Evolutionary conservation across 2,888 invertebrate genomes (phyloP).

Genomic region (Perizoma flavofasciatum): DNA sequence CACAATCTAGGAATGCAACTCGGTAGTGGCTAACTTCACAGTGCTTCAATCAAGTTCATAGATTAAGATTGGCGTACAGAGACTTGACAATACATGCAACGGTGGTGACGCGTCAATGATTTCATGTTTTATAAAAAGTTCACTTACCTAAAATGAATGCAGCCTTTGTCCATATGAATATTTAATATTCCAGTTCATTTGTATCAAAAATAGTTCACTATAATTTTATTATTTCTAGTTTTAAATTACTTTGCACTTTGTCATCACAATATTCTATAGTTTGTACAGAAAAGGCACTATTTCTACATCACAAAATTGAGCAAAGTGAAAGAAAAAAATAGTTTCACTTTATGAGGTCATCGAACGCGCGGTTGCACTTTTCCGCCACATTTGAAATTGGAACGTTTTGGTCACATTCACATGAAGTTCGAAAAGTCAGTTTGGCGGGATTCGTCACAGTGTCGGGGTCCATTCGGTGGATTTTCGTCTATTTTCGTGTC

Average conservation of each 20-base stretch:
- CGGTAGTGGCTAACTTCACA: constrained; percentile 63
- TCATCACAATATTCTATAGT: constrained; percentile 72
- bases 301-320: constrained; percentile 80
- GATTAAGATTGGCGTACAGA: constrained; percentile 78
- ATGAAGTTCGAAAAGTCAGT: constrained; percentile 55
- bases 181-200: constrained; percentile 46
- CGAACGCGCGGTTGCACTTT: constrained; percentile 59
- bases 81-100: constrained; percentile 50
- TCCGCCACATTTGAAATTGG: constrained; percentile 62
- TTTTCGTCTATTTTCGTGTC: constrained; percentile 65
- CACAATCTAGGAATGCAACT: constrained; percentile 72
- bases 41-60: constrained; percentile 79
- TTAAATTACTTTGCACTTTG: constrained; percentile 73
- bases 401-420: constrained; percentile 55
- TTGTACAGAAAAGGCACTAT: constrained; percentile 77
- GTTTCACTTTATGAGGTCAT: constrained; percentile 71
- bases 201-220: constrained; percentile 59
- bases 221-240: constrained; percentile 61
- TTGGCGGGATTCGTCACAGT: constrained; percentile 56
- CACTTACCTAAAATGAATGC: constrained; percentile 66
- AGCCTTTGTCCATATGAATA: constrained; percentile 68
- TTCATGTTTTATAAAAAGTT: constrained; percentile 24
- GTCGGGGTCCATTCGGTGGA: constrained; percentile 65
- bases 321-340: constrained; percentile 66
- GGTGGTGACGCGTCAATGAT: constrained; percentile 34